phyloP scores from a whole-genome alignment of 2,113 vertebrate genomes.

The Pandion haliaetus region DNA sequence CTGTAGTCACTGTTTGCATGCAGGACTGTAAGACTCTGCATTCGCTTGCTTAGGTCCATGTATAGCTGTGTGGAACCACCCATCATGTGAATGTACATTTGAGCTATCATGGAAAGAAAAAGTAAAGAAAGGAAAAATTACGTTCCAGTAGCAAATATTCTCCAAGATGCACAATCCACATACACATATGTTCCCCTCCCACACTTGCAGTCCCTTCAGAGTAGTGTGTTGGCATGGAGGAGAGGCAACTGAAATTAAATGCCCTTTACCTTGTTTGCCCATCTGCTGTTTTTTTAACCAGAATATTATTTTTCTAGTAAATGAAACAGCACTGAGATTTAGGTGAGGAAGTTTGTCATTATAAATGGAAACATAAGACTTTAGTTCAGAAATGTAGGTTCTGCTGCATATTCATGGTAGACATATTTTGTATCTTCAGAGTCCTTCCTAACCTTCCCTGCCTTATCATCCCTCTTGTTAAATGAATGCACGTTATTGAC shows the following conservation, averaged over 20 bases:
- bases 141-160: neutral
- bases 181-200: slow-evolving; percentile 57
- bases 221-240: slow-evolving; percentile 13
- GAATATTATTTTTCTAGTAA: slow-evolving; percentile 3
- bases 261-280: slow-evolving; percentile 49
- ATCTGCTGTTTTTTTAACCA: neutral
- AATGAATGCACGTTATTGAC: neutral
- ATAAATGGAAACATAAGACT: neutral
- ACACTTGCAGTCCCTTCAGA: slow-evolving; percentile 30
- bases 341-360: neutral
- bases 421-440: neutral
- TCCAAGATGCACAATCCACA: slow-evolving; percentile 44
- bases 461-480: neutral
- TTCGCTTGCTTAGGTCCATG: neutral
- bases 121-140: neutral
- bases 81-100: neutral
- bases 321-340: neutral
- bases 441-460: neutral
- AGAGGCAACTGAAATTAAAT: slow-evolving; percentile 36
- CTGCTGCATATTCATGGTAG: neutral
- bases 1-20: neutral
- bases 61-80: neutral
- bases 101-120: neutral
- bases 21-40: neutral
- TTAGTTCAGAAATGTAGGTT: neutral